A percentile compares a stretch with the other conserved stretches of the same genome.
phyloP scores from a whole-genome alignment of 2,113 vertebrate genomes.

The Pristiophorus japonicus region DNA sequence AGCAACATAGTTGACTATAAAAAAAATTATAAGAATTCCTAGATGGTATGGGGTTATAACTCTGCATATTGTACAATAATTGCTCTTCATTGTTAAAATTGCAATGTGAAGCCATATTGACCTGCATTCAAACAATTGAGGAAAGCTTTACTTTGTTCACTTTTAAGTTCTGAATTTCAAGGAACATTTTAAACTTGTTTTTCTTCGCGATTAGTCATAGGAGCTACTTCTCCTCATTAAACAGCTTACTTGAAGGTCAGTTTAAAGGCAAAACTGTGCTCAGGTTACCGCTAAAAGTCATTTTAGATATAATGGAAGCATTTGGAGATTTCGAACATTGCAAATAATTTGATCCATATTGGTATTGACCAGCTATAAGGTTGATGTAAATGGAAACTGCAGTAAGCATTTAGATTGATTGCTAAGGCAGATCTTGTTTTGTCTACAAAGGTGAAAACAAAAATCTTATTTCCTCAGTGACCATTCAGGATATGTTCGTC shows the following conservation, averaged over 20 bases:
- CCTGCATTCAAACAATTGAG: no score
- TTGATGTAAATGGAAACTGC: not conserved
- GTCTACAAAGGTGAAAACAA: not conserved
- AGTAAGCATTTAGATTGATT: not conserved
- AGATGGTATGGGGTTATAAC: no score
- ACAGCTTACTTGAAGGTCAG: not conserved
- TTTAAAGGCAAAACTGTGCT: not conserved
- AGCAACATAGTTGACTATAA: no score
- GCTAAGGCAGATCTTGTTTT: not conserved
- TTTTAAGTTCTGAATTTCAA: no score
- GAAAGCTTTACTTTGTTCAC: no score
- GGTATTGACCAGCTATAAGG: not conserved
- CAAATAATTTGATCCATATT: not conserved
- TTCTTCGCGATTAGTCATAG: no score
- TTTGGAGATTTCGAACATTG: not conserved
- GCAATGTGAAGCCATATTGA: no score
- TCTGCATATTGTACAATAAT: no score
- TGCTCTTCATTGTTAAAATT: no score
- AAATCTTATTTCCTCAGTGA: conserved; percentile 53
- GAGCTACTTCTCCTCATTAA: no score
- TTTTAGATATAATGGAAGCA: not conserved
- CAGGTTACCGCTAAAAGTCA: not conserved
- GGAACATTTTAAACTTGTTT: no score
- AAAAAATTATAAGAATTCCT: no score
- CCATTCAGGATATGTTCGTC: conserved; percentile 68